A percentile compares a stretch with the other conserved stretches of the same genome.
phyloP scores from a whole-genome alignment of 1,140 invertebrate species.

The Coenobita brevimanus region DNA sequence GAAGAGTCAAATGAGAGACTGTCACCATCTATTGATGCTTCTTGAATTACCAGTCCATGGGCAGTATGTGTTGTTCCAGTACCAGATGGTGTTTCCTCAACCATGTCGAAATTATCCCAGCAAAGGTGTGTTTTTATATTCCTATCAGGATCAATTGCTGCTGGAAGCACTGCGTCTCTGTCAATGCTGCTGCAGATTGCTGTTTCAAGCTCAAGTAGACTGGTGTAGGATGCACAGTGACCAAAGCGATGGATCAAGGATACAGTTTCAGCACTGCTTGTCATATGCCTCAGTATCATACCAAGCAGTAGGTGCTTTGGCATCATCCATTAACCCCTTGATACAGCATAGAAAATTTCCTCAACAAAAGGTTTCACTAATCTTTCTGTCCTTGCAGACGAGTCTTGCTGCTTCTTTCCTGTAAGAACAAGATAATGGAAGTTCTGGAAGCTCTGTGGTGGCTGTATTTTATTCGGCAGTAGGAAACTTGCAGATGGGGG shows the following conservation, averaged over 20 bases:
- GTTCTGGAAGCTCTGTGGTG: not conserved
- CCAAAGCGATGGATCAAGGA: not conserved
- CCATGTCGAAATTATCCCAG: constrained; percentile 11
- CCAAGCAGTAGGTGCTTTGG: constrained; percentile 13
- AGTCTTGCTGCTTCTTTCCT: not conserved
- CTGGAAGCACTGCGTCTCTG: not conserved
- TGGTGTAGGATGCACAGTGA: constrained; percentile 21
- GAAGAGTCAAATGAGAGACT: too few relatives aligned
- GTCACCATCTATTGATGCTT: not conserved
- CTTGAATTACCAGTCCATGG: constrained; percentile 28
- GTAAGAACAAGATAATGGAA: not conserved
- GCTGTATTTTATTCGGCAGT: not conserved
- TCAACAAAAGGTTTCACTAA: not conserved
- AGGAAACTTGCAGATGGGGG: not conserved
- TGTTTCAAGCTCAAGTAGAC: not conserved
- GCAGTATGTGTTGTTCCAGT: constrained; percentile 9
- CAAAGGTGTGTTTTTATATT: not conserved
- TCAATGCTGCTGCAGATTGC: not conserved
- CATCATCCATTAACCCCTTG: constrained; percentile 9
- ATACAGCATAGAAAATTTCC: not conserved
- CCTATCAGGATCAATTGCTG: not conserved
- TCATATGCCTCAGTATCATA: constrained; percentile 13
- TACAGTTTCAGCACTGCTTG: not conserved
- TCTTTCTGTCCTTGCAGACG: not conserved
- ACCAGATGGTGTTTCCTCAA: constrained; percentile 18